Base-by-base conservation (phyloP, 2,888 invertebrate species). In the Cryptocephalus primarius region DNA sequence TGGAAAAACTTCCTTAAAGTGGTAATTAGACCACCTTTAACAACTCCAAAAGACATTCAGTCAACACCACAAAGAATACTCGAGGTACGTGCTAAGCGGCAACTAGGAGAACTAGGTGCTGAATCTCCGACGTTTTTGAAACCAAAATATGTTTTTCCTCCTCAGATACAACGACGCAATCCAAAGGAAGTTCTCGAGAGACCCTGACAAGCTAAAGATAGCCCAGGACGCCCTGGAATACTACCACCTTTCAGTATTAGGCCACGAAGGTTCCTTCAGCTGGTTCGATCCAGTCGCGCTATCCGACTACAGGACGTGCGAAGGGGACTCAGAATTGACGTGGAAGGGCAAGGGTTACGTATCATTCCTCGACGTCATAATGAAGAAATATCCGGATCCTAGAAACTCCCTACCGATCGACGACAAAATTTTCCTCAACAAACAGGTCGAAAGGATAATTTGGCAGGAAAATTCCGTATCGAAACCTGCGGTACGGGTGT, bases 321-420 rank as follows among this genome's bases (percentile, higher is more conserved):
- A 80, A 8, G 88, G 88, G 0, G 80, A 85, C 57, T 65, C 70
- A 12, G 62, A 79, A 56, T 68, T 83, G 1, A 78, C 80, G 57
- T 88, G 86, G 88, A 85, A 82, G 53, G 76, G 78, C 43, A 75
- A 73, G 45, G 85, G 85, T 1, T 87, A 77, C 60, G 74, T 72
- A 51, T 80, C 73, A 4, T 67, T 86, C 39, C 65, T 88, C 39
- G 76, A 81, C 53, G 57, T 85, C 34, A 69, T 88, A 46, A 71
- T 79, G 75, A 48, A 56, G 36, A 59, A 59, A 44, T 54, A 53
- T 48, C 58, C 58, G 33, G 43, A 59, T 40, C 48, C 54, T 1
- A 38, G 47, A 1, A 42, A 54, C 11, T 41, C 47, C 12, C 38
- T 57, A 10, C 50, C 52, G 9, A 39, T 59, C 2, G 57, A 62